phyloP scores from a whole-genome alignment of 1,140 invertebrate species.

The Maconellicoccus hirsutus region DNA sequence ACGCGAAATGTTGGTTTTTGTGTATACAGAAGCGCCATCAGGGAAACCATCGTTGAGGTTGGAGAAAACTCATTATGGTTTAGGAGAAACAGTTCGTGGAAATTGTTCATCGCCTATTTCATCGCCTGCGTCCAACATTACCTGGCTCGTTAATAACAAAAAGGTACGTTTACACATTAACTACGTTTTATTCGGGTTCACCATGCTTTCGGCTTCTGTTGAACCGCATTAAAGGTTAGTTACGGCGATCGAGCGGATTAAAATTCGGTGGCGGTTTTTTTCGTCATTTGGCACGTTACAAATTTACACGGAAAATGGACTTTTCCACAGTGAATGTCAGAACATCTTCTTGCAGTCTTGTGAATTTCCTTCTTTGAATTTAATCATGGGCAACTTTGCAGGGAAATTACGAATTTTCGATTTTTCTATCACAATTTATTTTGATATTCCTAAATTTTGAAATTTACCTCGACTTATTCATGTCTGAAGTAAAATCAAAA shows the following conservation, averaged over 20 bases:
- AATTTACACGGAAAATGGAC: no score
- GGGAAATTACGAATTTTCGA: no score
- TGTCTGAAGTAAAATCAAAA: no score
- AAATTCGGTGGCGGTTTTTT: background rate
- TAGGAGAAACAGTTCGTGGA: constrained; percentile 57
- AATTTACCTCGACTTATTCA: no score
- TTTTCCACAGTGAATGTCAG: no score
- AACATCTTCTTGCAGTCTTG: no score
- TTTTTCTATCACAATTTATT: no score
- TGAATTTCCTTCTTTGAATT: no score
- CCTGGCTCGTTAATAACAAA: constrained; percentile 65
- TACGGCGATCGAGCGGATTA: background rate
- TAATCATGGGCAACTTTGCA: no score
- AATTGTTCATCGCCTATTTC: constrained; percentile 62
- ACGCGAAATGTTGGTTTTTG: background rate
- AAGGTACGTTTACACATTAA: constrained; percentile 42
- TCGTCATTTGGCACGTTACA: no score
- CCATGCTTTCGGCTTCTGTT: background rate
- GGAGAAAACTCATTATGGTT: constrained; percentile 56
- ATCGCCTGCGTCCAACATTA: constrained; percentile 63
- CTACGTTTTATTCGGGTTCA: background rate
- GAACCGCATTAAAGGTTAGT: background rate
- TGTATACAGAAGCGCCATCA: constrained; percentile 50
- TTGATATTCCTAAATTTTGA: no score
- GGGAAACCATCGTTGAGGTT: constrained; percentile 49